Percentiles rank a stretch among this genome's conserved stretches.
Evolutionary conservation across 2,888 invertebrate species (phyloP).

Genomic region (Masnerella sp.): DNA sequence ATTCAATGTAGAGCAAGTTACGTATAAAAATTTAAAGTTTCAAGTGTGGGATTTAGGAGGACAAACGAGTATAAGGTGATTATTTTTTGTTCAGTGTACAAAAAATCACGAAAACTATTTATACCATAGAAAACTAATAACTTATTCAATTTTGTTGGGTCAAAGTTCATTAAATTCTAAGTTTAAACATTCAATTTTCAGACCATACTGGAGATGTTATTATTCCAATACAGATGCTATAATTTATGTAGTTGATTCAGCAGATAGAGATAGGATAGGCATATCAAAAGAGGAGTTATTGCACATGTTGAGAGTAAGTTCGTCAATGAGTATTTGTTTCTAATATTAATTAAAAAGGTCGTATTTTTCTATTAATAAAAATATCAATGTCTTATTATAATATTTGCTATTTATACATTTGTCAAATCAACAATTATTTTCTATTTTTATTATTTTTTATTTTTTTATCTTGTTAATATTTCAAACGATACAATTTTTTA

Average conservation of each 20-base stretch:
- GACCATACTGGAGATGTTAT: constrained; percentile 99
- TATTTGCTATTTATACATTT: too few relatives aligned
- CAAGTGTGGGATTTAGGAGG: constrained; percentile 99
- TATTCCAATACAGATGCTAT: constrained; percentile 99
- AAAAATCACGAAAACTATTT: too few relatives aligned
- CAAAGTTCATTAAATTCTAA: constrained; percentile 15
- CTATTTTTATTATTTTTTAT: too few relatives aligned
- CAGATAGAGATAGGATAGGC: constrained; percentile 98
- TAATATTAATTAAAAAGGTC: too few relatives aligned
- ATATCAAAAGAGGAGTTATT: constrained; percentile 99
- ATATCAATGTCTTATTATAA: too few relatives aligned
- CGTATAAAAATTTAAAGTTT: constrained; percentile 99
- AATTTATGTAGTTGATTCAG: constrained; percentile 99
- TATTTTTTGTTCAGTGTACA: neutral
- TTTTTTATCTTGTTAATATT: too few relatives aligned
- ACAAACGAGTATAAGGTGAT: constrained; percentile 97
- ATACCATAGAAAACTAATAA: too few relatives aligned
- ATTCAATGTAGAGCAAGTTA: constrained; percentile 99
- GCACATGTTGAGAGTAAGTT: constrained; percentile 95
- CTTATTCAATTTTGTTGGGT: constrained; percentile 4
- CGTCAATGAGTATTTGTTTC: too few relatives aligned
- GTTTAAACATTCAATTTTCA: constrained; percentile 77
- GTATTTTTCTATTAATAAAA: too few relatives aligned
- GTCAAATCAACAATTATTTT: too few relatives aligned
- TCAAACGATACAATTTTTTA: too few relatives aligned